A percentile compares a stretch with the other conserved stretches of the same genome.
These are phyloP conservation scores for Syngnathus typhle DNA, from an alignment of 2,113 vertebrate genomes.

Conservation along the genomic window DNA sequence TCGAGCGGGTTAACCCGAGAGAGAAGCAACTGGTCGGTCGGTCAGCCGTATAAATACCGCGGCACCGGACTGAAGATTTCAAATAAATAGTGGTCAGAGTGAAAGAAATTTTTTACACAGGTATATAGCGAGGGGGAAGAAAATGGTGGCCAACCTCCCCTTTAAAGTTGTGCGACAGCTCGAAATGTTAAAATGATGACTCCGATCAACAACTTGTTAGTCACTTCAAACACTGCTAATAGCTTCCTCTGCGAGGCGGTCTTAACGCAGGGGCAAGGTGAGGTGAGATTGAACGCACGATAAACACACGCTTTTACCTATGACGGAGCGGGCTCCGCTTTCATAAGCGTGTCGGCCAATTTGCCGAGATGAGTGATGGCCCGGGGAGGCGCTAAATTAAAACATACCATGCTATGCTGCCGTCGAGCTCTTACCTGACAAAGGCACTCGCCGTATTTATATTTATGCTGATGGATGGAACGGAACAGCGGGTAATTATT, in stretches of 20 bases:
- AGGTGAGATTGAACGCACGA: slow-evolving; percentile 14
- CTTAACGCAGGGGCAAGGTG: neutral
- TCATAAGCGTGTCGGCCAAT: slow-evolving; percentile 10
- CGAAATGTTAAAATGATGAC: neutral
- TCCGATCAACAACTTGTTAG: neutral
- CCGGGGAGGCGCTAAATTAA: slow-evolving; percentile 31
- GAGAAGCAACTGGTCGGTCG: slow-evolving; percentile 18
- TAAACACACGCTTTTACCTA: slow-evolving; percentile 14
- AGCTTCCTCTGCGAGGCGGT: neutral
- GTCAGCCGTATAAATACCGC: slow-evolving; percentile 48
- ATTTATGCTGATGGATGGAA: slow-evolving; percentile 13
- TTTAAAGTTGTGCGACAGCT: neutral
- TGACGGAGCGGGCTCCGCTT: slow-evolving; percentile 35
- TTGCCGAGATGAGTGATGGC: slow-evolving; percentile 36
- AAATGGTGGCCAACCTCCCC: neutral
- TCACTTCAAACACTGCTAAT: neutral
- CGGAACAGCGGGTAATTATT: slow-evolving; percentile 25
- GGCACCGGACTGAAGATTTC: slow-evolving; percentile 48
- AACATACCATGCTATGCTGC: slow-evolving; percentile 24
- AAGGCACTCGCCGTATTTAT: neutral
- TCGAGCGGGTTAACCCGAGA: slow-evolving; percentile 40
- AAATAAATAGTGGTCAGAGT: no score
- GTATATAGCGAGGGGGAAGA: neutral
- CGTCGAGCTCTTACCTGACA: slow-evolving; percentile 1
- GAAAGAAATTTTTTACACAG: no score